Evolutionary conservation across 2,888 invertebrate species (phyloP).

Genomic region (Chymomyza procnemis): DNA sequence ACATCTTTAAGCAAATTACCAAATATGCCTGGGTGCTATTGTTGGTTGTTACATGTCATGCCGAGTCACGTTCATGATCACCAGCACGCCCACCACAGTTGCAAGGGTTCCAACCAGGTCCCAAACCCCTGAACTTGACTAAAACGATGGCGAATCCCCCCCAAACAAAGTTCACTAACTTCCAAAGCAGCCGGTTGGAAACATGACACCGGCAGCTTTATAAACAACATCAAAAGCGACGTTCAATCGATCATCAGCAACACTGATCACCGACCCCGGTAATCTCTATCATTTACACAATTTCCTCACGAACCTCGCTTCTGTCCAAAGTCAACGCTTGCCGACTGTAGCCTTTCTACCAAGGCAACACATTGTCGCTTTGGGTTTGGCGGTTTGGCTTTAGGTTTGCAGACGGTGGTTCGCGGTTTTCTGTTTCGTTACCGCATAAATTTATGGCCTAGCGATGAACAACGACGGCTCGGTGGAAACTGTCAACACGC

Average conservation of each 20-base stretch:
- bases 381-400: constrained; percentile 23
- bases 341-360: background rate
- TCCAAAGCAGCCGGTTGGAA: background rate
- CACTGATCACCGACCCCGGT: background rate
- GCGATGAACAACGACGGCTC: constrained; percentile 13
- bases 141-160: background rate
- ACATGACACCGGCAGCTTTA: background rate
- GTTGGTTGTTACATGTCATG: background rate
- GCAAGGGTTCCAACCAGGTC: background rate
- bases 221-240: background rate
- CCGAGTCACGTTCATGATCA: background rate
- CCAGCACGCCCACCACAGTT: background rate
- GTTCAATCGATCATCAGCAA: background rate
- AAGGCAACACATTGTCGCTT: no score
- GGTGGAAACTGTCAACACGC: constrained; percentile 52
- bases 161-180: background rate
- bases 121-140: background rate
- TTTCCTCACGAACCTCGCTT: constrained; percentile 58
- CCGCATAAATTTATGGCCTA: constrained; percentile 50
- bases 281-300: constrained; percentile 47
- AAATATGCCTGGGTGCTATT: background rate
- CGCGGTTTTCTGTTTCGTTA: background rate
- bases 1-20: background rate
- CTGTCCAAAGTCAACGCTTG: constrained; percentile 43
- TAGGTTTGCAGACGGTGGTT: constrained; percentile 29